These are phyloP conservation scores for Caenorhabditis sp. DNA, from an alignment of 2,888 invertebrate species.

Conservation along the genomic window DNA sequence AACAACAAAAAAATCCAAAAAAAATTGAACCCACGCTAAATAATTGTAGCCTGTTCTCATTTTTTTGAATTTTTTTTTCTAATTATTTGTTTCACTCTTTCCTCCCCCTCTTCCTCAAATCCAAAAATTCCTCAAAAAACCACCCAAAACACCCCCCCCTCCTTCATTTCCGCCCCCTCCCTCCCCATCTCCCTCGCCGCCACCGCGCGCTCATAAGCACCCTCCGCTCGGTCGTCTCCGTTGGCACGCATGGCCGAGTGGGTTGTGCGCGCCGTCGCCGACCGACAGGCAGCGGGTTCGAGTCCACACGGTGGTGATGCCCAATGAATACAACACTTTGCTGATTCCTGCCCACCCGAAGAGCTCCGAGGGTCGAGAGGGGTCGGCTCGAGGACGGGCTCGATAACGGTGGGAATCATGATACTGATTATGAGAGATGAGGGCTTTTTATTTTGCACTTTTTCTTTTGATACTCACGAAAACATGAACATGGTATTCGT, in stretches of 20 bases:
- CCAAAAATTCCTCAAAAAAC: too few species aligned
- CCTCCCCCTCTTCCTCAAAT: too few species aligned
- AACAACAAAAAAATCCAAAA: too few species aligned
- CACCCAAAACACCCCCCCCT: too few species aligned
- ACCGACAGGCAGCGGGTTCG: neutral
- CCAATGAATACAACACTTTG: constrained; percentile 18
- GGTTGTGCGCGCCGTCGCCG: neutral
- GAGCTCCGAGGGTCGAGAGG: constrained; percentile 37
- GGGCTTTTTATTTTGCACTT: constrained; percentile 17
- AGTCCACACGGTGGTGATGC: neutral
- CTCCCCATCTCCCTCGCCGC: neutral
- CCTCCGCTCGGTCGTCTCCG: neutral
- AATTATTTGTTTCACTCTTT: too few species aligned
- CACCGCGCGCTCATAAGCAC: neutral
- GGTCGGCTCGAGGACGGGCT: constrained; percentile 34
- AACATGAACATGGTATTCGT: too few species aligned
- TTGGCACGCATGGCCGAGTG: constrained; percentile 9
- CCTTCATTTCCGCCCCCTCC: too few species aligned
- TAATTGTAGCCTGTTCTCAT: too few species aligned
- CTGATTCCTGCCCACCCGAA: constrained; percentile 61
- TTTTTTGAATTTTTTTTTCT: too few species aligned
- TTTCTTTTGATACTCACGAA: neutral
- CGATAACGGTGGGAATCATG: constrained; percentile 58
- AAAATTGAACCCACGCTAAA: too few species aligned
- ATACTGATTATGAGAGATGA: constrained; percentile 59